phyloP scores from a whole-genome alignment of 2,113 vertebrate genomes.

The Phalacrocorax carbo region DNA sequence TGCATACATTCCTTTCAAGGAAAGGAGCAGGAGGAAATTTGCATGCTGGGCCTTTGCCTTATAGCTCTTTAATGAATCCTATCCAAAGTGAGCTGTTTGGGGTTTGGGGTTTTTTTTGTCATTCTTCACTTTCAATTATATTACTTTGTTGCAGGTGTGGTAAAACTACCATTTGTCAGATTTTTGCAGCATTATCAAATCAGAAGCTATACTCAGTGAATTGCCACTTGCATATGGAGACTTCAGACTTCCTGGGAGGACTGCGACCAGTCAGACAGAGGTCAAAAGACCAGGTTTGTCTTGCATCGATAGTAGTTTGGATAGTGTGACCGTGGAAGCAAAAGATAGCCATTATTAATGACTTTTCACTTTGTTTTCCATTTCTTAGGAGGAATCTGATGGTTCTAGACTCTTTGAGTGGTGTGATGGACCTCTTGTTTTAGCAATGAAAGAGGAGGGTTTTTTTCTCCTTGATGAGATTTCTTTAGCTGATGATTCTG shows the following conservation, averaged over 20 bases:
- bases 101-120: neutral
- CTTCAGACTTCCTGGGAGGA: slow-evolving; percentile 93
- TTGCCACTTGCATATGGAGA: slow-evolving; percentile 97
- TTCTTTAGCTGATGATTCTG: slow-evolving; percentile 95
- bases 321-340: neutral
- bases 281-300: slow-evolving; percentile 76
- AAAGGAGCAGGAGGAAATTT: neutral
- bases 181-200: slow-evolving; percentile 86
- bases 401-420: slow-evolving; percentile 88
- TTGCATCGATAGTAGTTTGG: neutral
- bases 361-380: neutral
- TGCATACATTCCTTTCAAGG: neutral
- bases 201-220: slow-evolving; percentile 89
- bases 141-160: slow-evolving; percentile 82
- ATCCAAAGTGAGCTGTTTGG: neutral
- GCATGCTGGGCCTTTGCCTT: neutral
- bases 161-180: slow-evolving; percentile 95
- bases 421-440: slow-evolving; percentile 92
- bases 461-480: slow-evolving; percentile 98
- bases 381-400: slow-evolving; percentile 77
- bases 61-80: neutral
- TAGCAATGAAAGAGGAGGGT: slow-evolving; percentile 89
- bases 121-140: neutral
- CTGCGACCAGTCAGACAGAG: slow-evolving; percentile 87
- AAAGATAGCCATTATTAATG: neutral